Evolutionary conservation across 2,888 invertebrate genomes (phyloP), one percentile per base, ranked within the genome.

Genomic region (Tetanocera ferruginea): DNA sequence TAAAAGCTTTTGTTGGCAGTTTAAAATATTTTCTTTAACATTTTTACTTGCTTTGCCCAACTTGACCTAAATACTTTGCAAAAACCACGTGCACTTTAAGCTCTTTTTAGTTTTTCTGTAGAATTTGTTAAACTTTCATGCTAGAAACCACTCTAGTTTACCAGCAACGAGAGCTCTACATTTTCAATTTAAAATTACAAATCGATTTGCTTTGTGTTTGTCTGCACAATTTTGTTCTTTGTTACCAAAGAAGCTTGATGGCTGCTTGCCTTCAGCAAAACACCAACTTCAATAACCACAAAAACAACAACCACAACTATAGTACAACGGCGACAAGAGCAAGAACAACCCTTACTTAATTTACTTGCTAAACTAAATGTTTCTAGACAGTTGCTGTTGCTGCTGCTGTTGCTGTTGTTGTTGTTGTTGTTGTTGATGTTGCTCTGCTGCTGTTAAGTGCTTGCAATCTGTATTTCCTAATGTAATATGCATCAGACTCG

Each of bases 181-280:
- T 28, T 25, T 74, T 37, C 31, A 74, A 60, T 74, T 62, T 23
- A 57, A 71, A 79, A 81, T 80, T 77, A 76, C 64, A 81, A 80
- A 79, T 79, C 78, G 76, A 81, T 81, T 81, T 77, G 31, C 37
- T n/a, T 23, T 37, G 19, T 52, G 31, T 8, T 8, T 43, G 9
- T 11, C 51, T 60, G 57, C 49, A 31, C 37, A 43, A 43, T 19
- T 43, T 31, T 37, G 37, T 67, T 67, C 23, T 43, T 28, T 37
- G 70, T n/a, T 25, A 8, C 17, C 52, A 17, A 19, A 19, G 43
- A 43, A 25, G 43, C 67, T 23, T 55, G 55, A 6, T 55, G 19
- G 14, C 23, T 69, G 14, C 2, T 60, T 23, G 19, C 17, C 37
- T 43, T 60, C 25, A 25, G 19, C 34, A 23, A 34, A 19, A 25